A percentile compares a stretch with the other conserved stretches of the same genome.
Evolutionary conservation across 2,888 invertebrate species (phyloP).

Genomic region (Amaurobius ferox): DNA sequence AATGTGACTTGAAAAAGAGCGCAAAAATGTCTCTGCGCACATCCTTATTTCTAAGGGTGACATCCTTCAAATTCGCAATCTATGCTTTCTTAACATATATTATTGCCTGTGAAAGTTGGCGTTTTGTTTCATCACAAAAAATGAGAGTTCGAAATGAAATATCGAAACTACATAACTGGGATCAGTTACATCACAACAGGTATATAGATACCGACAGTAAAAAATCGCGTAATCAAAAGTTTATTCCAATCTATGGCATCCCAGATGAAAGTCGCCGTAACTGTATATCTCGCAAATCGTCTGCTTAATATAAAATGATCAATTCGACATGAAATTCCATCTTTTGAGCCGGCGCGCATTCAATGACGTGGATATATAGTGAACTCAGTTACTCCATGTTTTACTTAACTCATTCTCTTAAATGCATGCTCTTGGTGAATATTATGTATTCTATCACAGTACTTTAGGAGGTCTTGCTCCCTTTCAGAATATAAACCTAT

Average conservation of each 20-base stretch:
- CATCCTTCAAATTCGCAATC: conserved; percentile 13
- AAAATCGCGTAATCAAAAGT: conserved; percentile 61
- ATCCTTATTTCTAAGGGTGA: conserved; percentile 13
- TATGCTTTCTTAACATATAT: conserved; percentile 37
- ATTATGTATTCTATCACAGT: too few species aligned
- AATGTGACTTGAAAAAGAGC: conserved; percentile 10
- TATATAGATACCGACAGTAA: conserved; percentile 52
- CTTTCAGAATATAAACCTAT: too few species aligned
- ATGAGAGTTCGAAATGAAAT: conserved; percentile 51
- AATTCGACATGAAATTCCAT: neutral
- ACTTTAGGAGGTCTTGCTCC: too few species aligned
- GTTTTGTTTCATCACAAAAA: conserved; percentile 44
- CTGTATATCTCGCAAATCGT: neutral
- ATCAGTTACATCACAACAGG: conserved; percentile 57
- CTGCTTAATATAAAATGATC: neutral
- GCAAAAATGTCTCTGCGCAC: neutral
- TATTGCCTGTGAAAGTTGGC: conserved; percentile 71
- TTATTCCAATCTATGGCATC: conserved; percentile 39
- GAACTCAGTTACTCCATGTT: neutral
- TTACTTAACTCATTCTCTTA: too few species aligned
- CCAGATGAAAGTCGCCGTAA: conserved; percentile 44
- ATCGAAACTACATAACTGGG: conserved; percentile 54
- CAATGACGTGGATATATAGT: neutral
- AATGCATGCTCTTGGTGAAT: too few species aligned
- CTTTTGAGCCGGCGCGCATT: neutral